Evolutionary conservation across 53 echinoderm and acorn worm genomes (phyloP), one percentile per base, ranked within the genome.

Genomic region (Patiria pectinifera): DNA sequence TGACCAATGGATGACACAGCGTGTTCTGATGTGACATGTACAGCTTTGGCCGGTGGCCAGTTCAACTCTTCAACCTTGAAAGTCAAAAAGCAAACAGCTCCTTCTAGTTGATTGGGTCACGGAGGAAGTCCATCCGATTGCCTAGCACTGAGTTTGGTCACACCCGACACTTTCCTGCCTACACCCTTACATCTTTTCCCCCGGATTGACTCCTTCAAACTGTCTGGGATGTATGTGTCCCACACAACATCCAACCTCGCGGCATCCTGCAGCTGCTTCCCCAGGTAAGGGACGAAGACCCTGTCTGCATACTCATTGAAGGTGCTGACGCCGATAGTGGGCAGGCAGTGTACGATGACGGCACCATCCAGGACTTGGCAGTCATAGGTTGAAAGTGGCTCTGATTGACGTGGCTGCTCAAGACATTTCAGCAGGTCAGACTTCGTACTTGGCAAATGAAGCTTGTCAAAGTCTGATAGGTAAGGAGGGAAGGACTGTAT

Each of bases 21-120:
- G 62, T 62, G 16, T 48, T 69, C 69, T 45, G 92, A 82, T 45
- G 92, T 87, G 76, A 92, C 61, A 79, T 62, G 77, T 46, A 92
- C 23, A 26, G 63, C 63, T 23, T 69, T 80, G 18, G 59, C 72
- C 13, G 43, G 45, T 22, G 91, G 83, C 43, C 9, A 66, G 21
- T 48, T 69, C 2, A 66, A 45, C 10, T 62, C 46, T 26, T 62
- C 94, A 78, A 92, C 71, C 48, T 82, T 92, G 22, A 35, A 62
- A 26, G 88, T 82, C 75, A 94, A 87, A 72, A 94, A 94, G 78
- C 89, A 92, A 92, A 92, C 45, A 92, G 90, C 83, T 94, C 94
- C 80, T 94, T 19, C 89, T 89, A 79, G 71, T 92, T 87, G 15
- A 49, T 60, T 12, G 88, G 26, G 83, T 80, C 91, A 24, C 77